Conservation (phyloP, 2,888 invertebrate species). For the Plusia festucae region DNA sequence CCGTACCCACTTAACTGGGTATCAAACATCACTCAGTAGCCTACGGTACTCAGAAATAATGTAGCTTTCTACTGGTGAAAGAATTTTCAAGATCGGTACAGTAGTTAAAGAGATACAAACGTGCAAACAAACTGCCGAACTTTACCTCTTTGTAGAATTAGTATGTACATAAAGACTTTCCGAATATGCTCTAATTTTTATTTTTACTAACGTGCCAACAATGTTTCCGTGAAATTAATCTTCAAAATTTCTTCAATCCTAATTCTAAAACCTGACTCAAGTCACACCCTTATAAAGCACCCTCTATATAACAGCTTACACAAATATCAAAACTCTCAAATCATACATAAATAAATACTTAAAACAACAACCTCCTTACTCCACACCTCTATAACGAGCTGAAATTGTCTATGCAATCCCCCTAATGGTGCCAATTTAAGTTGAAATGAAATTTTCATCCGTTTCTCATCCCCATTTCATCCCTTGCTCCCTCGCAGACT, state of each 20-base stretch:
- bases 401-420: slow-evolving; percentile 57
- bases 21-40: no score
- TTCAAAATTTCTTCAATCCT: background rate
- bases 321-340: slow-evolving; percentile 25
- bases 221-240: background rate
- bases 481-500: slow-evolving; percentile 48
- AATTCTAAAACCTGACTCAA: background rate
- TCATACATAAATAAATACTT: slow-evolving; percentile 38
- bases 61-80: no score
- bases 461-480: slow-evolving; percentile 44
- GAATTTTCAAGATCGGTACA: no score
- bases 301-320: slow-evolving; percentile 5
- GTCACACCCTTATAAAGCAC: background rate
- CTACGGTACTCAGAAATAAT: no score
- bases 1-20: no score
- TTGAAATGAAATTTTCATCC: slow-evolving; percentile 62
- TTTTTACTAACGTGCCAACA: no score
- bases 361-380: slow-evolving; percentile 45
- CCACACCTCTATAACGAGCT: slow-evolving; percentile 52
- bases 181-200: no score
- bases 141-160: no score
- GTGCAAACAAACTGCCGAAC: no score
- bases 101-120: no score
- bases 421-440: slow-evolving; percentile 60
- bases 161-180: no score